Conservation (phyloP, 2,888 invertebrate genomes). For the Parnassius apollo region DNA sequence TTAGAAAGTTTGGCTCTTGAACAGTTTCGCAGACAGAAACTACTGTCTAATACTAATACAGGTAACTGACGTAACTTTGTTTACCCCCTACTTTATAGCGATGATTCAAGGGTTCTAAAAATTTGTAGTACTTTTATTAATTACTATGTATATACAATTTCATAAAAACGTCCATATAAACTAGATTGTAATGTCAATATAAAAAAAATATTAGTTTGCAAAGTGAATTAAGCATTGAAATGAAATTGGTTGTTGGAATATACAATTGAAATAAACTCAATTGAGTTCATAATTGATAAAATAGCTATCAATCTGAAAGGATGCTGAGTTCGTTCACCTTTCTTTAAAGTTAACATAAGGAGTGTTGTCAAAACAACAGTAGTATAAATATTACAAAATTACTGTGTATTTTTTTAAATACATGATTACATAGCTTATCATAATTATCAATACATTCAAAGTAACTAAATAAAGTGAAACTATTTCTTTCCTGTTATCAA, state of each 20-base stretch:
- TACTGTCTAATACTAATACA: constrained; percentile 62
- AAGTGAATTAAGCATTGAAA: neutral
- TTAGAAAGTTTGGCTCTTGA: constrained; percentile 92
- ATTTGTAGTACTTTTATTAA: neutral
- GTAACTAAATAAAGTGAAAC: no score
- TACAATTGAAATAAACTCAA: constrained; percentile 24
- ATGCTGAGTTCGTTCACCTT: constrained; percentile 53
- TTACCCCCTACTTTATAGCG: constrained; percentile 50
- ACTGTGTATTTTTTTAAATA: no score
- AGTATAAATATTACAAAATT: no score
- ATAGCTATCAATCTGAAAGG: constrained; percentile 49
- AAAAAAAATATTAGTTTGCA: neutral
- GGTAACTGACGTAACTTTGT: constrained; percentile 72
- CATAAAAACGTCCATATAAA: no score
- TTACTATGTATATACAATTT: no score
- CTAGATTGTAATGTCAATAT: no score
- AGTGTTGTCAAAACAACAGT: no score
- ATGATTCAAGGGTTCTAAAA: constrained; percentile 37
- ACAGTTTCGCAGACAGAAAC: constrained; percentile 87
- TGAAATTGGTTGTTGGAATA: constrained; percentile 4
- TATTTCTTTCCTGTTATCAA: no score
- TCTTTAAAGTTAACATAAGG: constrained; percentile 21
- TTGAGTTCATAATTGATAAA: constrained; percentile 38
- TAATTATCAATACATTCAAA: no score
- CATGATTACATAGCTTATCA: no score